Conservation (phyloP, 2,113 vertebrate species). For the Natator depressus region DNA sequence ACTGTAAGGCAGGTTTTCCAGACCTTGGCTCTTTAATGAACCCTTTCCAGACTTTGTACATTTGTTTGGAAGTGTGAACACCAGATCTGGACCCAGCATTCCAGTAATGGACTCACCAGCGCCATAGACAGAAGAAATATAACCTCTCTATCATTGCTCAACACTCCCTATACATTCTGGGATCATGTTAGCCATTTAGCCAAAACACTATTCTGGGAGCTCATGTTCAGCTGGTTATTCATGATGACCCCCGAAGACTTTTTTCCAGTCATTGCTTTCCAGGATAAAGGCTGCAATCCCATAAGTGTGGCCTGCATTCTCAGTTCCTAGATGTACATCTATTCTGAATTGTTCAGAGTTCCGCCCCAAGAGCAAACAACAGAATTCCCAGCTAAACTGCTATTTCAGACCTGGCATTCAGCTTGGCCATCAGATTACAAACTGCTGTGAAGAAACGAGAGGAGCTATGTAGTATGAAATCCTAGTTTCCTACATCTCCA, state of each 20-base stretch:
- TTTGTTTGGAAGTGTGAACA: not conserved
- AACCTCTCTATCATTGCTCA: not conserved
- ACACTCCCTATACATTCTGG: not conserved
- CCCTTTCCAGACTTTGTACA: not conserved
- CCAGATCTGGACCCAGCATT: not conserved
- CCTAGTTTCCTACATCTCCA: not conserved
- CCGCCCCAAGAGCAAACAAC: not conserved
- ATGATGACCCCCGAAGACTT: not conserved
- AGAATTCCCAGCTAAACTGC: not conserved
- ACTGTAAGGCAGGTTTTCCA: not conserved
- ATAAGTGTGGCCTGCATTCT: not conserved
- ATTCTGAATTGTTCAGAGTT: not conserved
- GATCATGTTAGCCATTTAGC: not conserved
- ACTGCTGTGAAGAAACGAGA: not conserved
- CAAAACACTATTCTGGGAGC: not conserved
- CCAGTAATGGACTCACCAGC: not conserved
- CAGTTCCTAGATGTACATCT: not conserved
- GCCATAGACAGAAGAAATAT: too few species aligned
- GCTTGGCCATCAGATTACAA: not conserved
- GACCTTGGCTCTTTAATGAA: not conserved
- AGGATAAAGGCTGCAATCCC: not conserved
- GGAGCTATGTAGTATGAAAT: fast-evolving
- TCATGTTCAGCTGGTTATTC: not conserved
- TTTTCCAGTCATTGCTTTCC: not conserved
- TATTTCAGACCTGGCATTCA: not conserved